Percentiles rank a stretch among this genome's conserved stretches.
Conservation (phyloP, 23 tunicate species). For the Halocynthia roretzi region DNA sequence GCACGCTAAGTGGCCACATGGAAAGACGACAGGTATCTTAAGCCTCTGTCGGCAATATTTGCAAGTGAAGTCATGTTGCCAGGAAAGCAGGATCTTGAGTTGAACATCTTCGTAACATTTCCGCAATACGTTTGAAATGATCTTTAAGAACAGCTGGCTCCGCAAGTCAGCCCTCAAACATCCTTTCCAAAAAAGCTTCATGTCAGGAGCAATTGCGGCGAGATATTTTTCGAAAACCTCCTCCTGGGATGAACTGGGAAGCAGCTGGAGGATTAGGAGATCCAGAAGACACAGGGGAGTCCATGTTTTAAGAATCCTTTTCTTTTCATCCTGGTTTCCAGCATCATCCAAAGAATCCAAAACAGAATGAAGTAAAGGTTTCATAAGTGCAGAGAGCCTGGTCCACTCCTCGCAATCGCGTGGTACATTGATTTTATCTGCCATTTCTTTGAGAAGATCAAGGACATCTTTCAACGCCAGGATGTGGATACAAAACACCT, state of each 20-base stretch:
- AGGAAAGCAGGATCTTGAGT: slow-evolving; percentile 17
- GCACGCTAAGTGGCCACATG: slow-evolving; percentile 48
- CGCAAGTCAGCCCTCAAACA: slow-evolving; percentile 15
- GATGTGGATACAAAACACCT: slow-evolving; percentile 10
- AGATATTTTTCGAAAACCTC: background rate
- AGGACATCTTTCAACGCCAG: slow-evolving; percentile 30
- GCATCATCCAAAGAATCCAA: background rate
- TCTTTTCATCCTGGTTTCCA: too few species aligned
- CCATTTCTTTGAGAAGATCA: slow-evolving; percentile 9
- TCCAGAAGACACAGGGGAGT: slow-evolving; percentile 3
- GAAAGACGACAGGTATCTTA: slow-evolving; percentile 42
- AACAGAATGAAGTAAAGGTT: slow-evolving; percentile 18
- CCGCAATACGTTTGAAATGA: slow-evolving; percentile 28
- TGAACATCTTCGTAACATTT: slow-evolving; percentile 36
- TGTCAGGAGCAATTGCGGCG: background rate
- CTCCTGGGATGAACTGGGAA: slow-evolving; percentile 1
- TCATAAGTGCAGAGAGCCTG: background rate
- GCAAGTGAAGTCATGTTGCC: slow-evolving; percentile 23
- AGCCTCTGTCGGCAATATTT: slow-evolving; percentile 15
- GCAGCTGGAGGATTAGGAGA: slow-evolving; percentile 1
- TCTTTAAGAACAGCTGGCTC: slow-evolving; percentile 27
- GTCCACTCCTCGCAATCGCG: slow-evolving; percentile 41
- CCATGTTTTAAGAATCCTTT: background rate
- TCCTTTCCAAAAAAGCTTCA: slow-evolving; percentile 11
- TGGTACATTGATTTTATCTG: slow-evolving; percentile 10